phyloP scores from a whole-genome alignment of 1,140 invertebrate genomes.

The Nasonia longicornis region DNA sequence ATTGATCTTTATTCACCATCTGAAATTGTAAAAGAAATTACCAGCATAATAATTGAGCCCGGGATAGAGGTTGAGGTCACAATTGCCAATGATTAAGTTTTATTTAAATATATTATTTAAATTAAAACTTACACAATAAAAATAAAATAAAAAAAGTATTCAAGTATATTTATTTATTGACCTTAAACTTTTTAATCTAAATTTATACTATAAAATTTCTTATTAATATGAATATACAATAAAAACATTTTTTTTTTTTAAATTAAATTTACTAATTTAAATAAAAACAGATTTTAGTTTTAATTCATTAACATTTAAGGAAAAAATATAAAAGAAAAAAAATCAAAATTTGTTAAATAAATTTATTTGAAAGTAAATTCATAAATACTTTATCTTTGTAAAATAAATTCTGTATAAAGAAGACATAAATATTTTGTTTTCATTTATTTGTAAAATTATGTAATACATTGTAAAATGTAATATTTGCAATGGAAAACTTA shows the following conservation, averaged over 20 bases:
- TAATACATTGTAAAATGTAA: slow-evolving; percentile 45
- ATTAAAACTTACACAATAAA: neutral
- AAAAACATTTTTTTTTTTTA: too few relatives aligned
- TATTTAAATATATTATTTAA: slow-evolving; percentile 13
- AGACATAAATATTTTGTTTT: slow-evolving; percentile 43
- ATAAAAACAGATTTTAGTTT: neutral
- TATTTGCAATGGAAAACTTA: slow-evolving; percentile 29
- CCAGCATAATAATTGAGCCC: slow-evolving; percentile 98
- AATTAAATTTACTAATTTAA: too few relatives aligned
- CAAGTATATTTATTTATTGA: neutral
- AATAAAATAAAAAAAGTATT: neutral
- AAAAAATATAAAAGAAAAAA: neutral
- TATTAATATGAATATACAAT: too few relatives aligned
- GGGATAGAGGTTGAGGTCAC: slow-evolving; percentile 99
- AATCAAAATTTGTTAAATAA: neutral
- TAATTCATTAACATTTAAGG: neutral
- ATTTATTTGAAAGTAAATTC: slow-evolving; percentile 22
- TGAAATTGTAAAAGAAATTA: slow-evolving; percentile 99
- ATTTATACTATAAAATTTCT: too few relatives aligned
- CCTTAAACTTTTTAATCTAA: neutral
- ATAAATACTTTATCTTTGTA: slow-evolving; percentile 48
- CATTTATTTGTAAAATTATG: slow-evolving; percentile 54
- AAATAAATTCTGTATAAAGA: slow-evolving; percentile 51
- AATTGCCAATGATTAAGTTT: slow-evolving; percentile 88
- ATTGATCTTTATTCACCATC: slow-evolving; percentile 98